Conservation (phyloP, 1,140 invertebrate species). For the Drosophila takahashii region DNA sequence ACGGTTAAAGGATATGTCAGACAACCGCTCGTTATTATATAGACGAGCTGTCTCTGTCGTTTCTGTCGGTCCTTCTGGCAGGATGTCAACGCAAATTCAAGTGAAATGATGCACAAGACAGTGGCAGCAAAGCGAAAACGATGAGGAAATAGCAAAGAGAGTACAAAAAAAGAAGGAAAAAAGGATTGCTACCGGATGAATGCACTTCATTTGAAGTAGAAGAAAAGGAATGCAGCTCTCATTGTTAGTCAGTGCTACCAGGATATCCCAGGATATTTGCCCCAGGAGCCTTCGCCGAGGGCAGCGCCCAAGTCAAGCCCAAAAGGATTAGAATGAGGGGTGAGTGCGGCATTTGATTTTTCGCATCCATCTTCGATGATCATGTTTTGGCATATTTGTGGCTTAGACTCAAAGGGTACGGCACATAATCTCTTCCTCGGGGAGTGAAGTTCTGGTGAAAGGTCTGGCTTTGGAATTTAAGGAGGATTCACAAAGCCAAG, state of each 20-base stretch:
- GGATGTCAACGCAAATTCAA: constrained; percentile 80
- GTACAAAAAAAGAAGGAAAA: constrained; percentile 67
- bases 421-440: constrained; percentile 12
- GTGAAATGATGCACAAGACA: constrained; percentile 76
- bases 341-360: constrained; percentile 40
- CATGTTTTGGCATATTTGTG: constrained; percentile 80
- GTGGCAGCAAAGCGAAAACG: constrained; percentile 20
- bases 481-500: not conserved
- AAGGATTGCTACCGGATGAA: constrained; percentile 81
- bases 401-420: constrained; percentile 43
- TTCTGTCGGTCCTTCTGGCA: constrained; percentile 32
- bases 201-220: constrained; percentile 82
- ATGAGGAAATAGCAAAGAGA: constrained; percentile 18
- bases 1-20: constrained; percentile 81
- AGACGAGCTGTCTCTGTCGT: constrained; percentile 40
- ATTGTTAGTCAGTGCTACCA: constrained; percentile 61
- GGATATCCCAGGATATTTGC: constrained; percentile 14
- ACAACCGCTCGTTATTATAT: constrained; percentile 62
- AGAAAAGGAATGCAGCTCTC: constrained; percentile 55
- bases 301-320: constrained; percentile 59
- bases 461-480: not conserved
- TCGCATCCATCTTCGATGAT: constrained; percentile 55
- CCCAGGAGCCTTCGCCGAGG: constrained; percentile 24
- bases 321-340: constrained; percentile 63
- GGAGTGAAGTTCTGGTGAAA: constrained; percentile 25